Base-by-base conservation (phyloP, 2,113 vertebrate species). In the Sylvilagus bachmani region DNA sequence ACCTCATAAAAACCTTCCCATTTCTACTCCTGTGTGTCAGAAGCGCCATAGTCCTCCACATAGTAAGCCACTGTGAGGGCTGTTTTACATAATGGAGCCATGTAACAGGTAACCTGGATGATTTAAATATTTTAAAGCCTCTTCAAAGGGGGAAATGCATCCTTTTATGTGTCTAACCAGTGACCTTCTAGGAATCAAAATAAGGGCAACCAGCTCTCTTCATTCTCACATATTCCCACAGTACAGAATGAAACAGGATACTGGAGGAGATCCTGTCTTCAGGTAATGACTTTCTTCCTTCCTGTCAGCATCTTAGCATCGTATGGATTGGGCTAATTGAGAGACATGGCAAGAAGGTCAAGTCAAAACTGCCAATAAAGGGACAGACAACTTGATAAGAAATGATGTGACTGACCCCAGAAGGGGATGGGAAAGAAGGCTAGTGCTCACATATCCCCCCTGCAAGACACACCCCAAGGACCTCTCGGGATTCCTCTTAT, bases 1-100 rank as follows among this genome's bases (percentile, higher is more conserved):
- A 91, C 49, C 90, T 86, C 96, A 92, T 90, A 95, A 96, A 95
- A 84, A 14, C 29, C 73, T 91, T 84, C 75, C 87, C 33, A 10
- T 31, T 87, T 84, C 70, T 44, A 33, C n/a, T 69, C n/a, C 33
- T 87, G 8, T 77, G 29, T 51, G 11, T 58, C 71, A 86, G 61
- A 21, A 69, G 73, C 51, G 61, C 55, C 55, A 8, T 6, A 33
- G 84, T 21, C 17, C 58, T 77, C 62, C 64, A 49, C 66, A 16
- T 11, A 38, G 21, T 3, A 2, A 0, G 1, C 62, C 16, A 16
- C 24, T 21, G 10, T 90, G 36, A 33, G 67, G 17, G 74, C 21
- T 81, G 33, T 53, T 81, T 73, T 83, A 67, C 44, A 19, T 53
- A 80, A 85, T 17, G 3, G 27, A 91, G 19, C 51, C 10, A 3